These are phyloP conservation scores for Erpobdella octoculata DNA, from an alignment of 2,888 invertebrate genomes.

Conservation along the genomic window DNA sequence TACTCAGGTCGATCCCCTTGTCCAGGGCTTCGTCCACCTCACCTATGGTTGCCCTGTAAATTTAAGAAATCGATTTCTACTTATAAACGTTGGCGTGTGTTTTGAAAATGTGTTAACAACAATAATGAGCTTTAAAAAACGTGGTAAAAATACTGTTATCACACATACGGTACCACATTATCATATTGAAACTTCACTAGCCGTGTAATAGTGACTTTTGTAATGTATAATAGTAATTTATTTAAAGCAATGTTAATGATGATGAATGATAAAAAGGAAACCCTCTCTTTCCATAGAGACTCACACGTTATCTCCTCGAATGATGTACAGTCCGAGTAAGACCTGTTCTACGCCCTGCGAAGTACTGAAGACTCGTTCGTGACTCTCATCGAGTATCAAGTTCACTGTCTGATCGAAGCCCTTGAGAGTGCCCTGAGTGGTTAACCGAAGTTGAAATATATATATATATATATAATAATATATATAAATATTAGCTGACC, in stretches of 20 bases:
- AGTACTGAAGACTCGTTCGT: slow-evolving; percentile 92
- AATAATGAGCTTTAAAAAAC: background rate
- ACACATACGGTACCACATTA: background rate
- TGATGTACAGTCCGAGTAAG: slow-evolving; percentile 89
- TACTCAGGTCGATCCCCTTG: slow-evolving; percentile 55
- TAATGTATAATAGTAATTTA: slow-evolving; percentile 17
- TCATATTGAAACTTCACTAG: background rate
- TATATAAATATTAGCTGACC: background rate
- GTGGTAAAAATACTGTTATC: background rate
- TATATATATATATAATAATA: background rate
- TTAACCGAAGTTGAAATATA: slow-evolving; percentile 17
- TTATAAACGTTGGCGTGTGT: too few relatives aligned
- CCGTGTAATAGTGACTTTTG: too few relatives aligned
- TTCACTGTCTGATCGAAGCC: slow-evolving; percentile 99
- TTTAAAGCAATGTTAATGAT: background rate
- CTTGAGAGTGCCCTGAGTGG: slow-evolving; percentile 74
- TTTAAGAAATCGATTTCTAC: background rate
- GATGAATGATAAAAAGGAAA: background rate
- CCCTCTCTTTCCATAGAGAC: background rate
- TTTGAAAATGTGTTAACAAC: background rate
- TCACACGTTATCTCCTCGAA: slow-evolving; percentile 93
- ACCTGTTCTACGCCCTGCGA: slow-evolving; percentile 87
- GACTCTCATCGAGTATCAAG: slow-evolving; percentile 91
- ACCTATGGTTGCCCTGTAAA: slow-evolving; percentile 58
- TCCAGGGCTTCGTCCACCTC: slow-evolving; percentile 59